Evolutionary conservation across 2,797 vertebrate species (phyloP), one percentile per base, ranked within the genome.

Genomic region (Jordanella pulchra): DNA sequence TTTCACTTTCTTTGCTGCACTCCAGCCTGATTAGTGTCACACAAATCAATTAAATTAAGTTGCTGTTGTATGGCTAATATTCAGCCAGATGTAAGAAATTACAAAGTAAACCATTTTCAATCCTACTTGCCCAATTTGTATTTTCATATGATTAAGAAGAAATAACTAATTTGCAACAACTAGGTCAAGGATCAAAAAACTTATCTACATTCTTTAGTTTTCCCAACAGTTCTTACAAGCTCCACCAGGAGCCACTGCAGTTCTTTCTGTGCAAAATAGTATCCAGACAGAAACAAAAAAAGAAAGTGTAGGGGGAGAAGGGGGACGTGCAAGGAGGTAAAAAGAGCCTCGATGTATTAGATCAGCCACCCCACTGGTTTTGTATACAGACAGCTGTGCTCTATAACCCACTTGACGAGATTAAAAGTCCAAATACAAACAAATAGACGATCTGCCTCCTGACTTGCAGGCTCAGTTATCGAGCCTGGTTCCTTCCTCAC

Each of bases 231-330:
- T 81, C 89, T 56, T 4, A 51, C 1, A 21, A 68, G 73, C 51
- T 81, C 90, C 94, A 94, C 88, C 73, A 91, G 93, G 93, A 91
- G 93, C 86, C 93, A 90, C 89, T 94, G 82, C 73, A 93, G 90
- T 85, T 93, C 93, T 83, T 90, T 69, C 54, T 44, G 76, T 81
- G 56, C 70, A 1, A 0, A 0, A 18, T 69, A 30, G 56, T 47
- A 2, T 64, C 56, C 56, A 82, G 53, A 70, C 35, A 17, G 35
- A 63, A 61, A 61, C 25, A 64, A 64, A 82, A 23, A 60, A 60
- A 53, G 18, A 54, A 54, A 67, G 53, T 18, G 50, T 54, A 32
- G 18, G 65, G 7, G 44, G 64, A 7, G 15, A 71, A 65, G 55
- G 75, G 73, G 76, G 70, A 64, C 67, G 75, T 75, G 69, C 35